These are phyloP conservation scores for Moxostoma hubbsi DNA, from an alignment of 2,797 vertebrate species.

Conservation along the genomic window DNA sequence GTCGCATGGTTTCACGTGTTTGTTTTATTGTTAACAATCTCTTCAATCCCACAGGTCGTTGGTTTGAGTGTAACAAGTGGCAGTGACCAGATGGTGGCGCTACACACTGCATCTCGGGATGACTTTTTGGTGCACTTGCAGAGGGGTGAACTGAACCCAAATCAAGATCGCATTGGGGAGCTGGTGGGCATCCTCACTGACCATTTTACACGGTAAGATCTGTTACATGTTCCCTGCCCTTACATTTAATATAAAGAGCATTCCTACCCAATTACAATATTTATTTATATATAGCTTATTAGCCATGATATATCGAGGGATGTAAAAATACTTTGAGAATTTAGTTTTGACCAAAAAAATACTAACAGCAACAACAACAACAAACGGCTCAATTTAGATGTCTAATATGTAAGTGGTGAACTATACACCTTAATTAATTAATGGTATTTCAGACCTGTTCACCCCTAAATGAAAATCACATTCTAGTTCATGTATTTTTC, in stretches of 20 bases:
- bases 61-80: constrained; percentile 86
- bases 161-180: constrained; percentile 85
- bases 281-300: too few relatives aligned
- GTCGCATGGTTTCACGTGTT: neutral
- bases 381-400: too few relatives aligned
- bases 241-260: neutral
- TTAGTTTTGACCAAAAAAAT: too few relatives aligned
- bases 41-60: constrained; percentile 76
- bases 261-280: too few relatives aligned
- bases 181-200: constrained; percentile 84
- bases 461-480: too few relatives aligned
- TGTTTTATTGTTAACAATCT: neutral
- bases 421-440: too few relatives aligned
- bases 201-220: constrained; percentile 80
- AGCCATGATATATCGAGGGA: too few relatives aligned
- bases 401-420: too few relatives aligned
- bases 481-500: too few relatives aligned
- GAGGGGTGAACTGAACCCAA: constrained; percentile 70
- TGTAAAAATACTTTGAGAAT: too few relatives aligned
- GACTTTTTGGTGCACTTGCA: constrained; percentile 86
- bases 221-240: neutral
- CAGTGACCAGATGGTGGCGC: constrained; percentile 86
- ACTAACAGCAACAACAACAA: too few relatives aligned
- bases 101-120: constrained; percentile 80
- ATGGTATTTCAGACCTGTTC: too few relatives aligned